Conservation (phyloP, 1,140 invertebrate genomes). For the Penaeus japonicus region DNA sequence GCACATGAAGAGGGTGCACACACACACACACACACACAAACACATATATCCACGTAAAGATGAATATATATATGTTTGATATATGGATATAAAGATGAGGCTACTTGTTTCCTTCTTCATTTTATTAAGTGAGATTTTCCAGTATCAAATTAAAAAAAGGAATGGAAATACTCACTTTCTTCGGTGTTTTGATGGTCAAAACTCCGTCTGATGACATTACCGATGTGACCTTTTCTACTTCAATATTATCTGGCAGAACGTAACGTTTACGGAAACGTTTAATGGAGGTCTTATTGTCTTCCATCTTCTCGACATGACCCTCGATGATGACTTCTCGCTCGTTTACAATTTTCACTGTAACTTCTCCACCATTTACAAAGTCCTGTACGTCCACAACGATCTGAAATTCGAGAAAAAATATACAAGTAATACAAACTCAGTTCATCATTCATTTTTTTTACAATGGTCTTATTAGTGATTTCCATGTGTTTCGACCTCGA, state of each 20-base stretch:
- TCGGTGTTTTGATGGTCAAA: slow-evolving; percentile 75
- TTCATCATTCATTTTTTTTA: too few species aligned
- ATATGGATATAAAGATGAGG: too few species aligned
- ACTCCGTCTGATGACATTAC: slow-evolving; percentile 65
- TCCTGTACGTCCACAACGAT: slow-evolving; percentile 34
- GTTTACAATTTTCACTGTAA: slow-evolving; percentile 35
- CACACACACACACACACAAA: too few species aligned
- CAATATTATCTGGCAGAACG: slow-evolving; percentile 70
- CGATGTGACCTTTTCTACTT: slow-evolving; percentile 74
- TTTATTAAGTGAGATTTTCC: not conserved
- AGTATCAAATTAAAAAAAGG: not conserved
- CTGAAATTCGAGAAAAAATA: not conserved
- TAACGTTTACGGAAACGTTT: slow-evolving; percentile 81
- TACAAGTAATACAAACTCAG: not conserved
- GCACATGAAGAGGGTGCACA: too few species aligned
- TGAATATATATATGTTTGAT: too few species aligned
- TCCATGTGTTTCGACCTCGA: not conserved
- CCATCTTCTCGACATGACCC: not conserved
- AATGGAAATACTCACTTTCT: slow-evolving; percentile 43
- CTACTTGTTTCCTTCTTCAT: not conserved
- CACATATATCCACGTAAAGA: too few species aligned
- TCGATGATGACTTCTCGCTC: not conserved
- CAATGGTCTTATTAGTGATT: too few species aligned
- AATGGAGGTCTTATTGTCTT: slow-evolving; percentile 58
- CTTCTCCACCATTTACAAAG: slow-evolving; percentile 23